Evolutionary conservation across 2,113 vertebrate species (phyloP).

Genomic region (Illadopsis cleaveri): DNA sequence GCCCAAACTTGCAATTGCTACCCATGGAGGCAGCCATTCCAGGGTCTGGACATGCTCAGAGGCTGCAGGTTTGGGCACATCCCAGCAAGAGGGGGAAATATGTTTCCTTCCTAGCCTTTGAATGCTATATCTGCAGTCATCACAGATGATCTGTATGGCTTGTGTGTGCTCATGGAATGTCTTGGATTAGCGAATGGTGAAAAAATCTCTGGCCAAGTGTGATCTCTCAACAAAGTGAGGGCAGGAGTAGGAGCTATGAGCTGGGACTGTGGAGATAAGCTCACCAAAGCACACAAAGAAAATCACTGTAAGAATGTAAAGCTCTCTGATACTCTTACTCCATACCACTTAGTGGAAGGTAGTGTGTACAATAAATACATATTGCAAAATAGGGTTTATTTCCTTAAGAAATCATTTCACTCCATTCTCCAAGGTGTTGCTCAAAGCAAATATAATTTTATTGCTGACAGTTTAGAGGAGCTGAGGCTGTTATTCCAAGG

Average conservation of each 20-base stretch:
- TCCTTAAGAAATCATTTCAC: neutral
- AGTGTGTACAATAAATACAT: neutral
- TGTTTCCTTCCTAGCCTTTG: neutral
- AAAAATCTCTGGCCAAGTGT: neutral
- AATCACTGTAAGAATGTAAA: neutral
- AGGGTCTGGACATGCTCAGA: neutral
- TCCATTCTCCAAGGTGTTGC: constrained; percentile 20
- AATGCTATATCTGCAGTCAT: neutral
- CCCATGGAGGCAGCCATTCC: neutral
- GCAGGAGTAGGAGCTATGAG: neutral
- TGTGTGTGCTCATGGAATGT: neutral
- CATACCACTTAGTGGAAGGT: neutral
- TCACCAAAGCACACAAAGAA: neutral
- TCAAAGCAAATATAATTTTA: constrained; percentile 33
- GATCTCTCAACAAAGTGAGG: rapidly evolving
- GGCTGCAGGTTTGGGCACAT: neutral
- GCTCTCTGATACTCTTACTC: neutral
- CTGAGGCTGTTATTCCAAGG: neutral
- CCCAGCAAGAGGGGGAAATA: neutral
- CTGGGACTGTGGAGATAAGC: neutral
- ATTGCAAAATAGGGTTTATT: constrained; percentile 4
- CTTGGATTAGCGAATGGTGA: neutral
- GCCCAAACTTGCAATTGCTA: neutral
- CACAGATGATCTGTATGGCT: neutral
- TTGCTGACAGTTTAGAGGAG: constrained; percentile 20